Conservation (phyloP, 2,888 invertebrate genomes). For the Ariolimax columbianus region DNA sequence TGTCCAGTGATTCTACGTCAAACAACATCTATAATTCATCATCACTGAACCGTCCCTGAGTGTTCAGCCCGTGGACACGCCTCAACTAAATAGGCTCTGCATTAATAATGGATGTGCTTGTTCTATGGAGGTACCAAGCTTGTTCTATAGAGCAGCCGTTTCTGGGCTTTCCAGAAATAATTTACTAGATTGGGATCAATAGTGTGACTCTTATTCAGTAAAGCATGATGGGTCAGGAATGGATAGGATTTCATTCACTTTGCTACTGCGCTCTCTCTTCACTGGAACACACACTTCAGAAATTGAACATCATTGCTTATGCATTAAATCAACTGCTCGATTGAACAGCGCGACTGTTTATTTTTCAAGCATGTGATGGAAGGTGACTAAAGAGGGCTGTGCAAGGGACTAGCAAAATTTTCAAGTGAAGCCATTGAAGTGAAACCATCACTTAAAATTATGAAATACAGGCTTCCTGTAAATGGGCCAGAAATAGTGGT, state of each 20-base stretch:
- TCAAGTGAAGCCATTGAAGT: no score
- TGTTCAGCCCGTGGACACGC: background rate
- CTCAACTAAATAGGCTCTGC: background rate
- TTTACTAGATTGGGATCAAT: background rate
- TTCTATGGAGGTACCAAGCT: background rate
- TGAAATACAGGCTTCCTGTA: no score
- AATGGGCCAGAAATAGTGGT: no score
- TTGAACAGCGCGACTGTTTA: no score
- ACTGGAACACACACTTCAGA: background rate
- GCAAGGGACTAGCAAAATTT: no score
- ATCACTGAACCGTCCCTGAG: background rate
- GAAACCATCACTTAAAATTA: no score
- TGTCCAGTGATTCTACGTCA: background rate
- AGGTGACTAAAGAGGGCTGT: no score
- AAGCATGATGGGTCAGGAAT: background rate
- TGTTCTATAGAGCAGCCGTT: no score
- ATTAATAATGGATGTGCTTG: background rate
- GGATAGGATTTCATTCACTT: background rate
- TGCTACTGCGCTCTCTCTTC: background rate
- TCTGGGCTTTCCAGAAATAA: background rate
- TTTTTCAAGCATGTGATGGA: no score
- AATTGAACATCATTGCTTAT: background rate
- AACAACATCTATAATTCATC: background rate
- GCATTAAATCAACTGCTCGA: no score
- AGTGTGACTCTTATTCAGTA: background rate